phyloP scores from a whole-genome alignment of 2,888 invertebrate genomes.

The Heteromyza rotundicornis region DNA sequence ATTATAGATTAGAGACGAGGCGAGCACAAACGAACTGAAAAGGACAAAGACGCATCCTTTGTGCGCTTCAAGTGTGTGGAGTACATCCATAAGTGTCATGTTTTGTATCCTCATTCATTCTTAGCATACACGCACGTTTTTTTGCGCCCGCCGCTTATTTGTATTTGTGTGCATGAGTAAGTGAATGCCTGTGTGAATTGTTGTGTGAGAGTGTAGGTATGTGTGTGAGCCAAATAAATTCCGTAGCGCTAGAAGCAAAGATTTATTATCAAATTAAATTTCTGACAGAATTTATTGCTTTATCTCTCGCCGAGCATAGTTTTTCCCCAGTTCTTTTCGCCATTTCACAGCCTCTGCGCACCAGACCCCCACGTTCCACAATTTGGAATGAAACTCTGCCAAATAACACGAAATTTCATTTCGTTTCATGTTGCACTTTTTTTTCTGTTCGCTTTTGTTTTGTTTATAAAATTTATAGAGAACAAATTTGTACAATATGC shows the following conservation, averaged over 20 bases:
- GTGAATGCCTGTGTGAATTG: conserved; percentile 20
- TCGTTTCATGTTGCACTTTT: conserved; percentile 28
- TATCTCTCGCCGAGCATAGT: conserved; percentile 62
- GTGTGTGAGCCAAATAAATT: conserved; percentile 59
- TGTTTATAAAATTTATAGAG: conserved; percentile 54
- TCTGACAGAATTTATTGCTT: conserved; percentile 65
- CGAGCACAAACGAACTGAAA: conserved; percentile 16
- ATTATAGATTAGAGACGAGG: conserved; percentile 3
- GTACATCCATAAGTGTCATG: conserved; percentile 56
- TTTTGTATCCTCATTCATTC: conserved; percentile 54
- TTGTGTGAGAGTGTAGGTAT: conserved; percentile 13
- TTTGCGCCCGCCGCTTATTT: conserved; percentile 19
- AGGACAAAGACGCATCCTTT: conserved; percentile 33
- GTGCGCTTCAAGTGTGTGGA: conserved; percentile 24
- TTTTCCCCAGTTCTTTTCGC: conserved; percentile 57
- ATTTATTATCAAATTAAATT: conserved; percentile 66
- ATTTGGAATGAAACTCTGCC: conserved; percentile 30
- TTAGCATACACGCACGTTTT: conserved; percentile 55
- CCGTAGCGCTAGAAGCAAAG: conserved; percentile 63
- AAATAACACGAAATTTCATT: conserved; percentile 37
- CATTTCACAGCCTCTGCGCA: conserved; percentile 35
- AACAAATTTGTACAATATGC: conserved; percentile 56
- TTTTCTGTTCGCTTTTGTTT: conserved; percentile 33
- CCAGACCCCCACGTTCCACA: conserved; percentile 25
- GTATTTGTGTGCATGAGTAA: conserved; percentile 22